Base-by-base conservation (phyloP, 1,140 invertebrate species). In the Zaprionus lachaisei region DNA sequence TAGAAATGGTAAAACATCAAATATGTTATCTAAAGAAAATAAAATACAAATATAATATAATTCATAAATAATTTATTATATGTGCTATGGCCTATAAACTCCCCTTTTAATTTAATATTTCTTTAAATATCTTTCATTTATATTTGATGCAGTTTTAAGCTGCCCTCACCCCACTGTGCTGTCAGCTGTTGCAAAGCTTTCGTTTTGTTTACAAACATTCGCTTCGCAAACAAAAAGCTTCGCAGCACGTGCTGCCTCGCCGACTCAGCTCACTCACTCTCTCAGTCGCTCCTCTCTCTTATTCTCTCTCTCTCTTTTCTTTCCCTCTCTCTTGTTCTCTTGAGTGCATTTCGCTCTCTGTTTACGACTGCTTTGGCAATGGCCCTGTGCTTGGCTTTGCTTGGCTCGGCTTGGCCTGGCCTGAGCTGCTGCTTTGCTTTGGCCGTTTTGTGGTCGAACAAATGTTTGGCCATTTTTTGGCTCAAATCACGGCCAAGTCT, bases 131-230 rank as follows among this genome's bases (percentile, higher is more conserved):
- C 1, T 49, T 11, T 22, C 7, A 1, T 12, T 5, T 22, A 4
- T 12, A 22, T 24, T 22, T 22, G 0, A 22, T 22, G 5, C 0
- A 26, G 38, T 60, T 61, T 49, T 70, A n/a, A 0, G 4, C 5
- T 2, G 2, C 5, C 7, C 5, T 34, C 20, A n/a, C 1, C 31
- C 78, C 83, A 89, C 66, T 72, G 80, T 89, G 62, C 22, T 15
- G 1, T 41, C 70, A 77, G 70, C 71, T 85, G 54, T 60, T 14
- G 15, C 0, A 70, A 64, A 87, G 81, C 81, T 91, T 64, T 72
- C 51, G 60, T 34, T 58, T 91, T 91, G 87, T 87, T 91, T 91
- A 80, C 83, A 83, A 86, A 86, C 86, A 90, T 72, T 44, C 54
- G 65, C 54, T 24, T 38, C 17, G 38, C 15, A 26, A 63, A 73